A percentile compares a stretch with the other conserved stretches of the same genome.
Conservation (phyloP, 1,140 invertebrate genomes). For the Papilio polyxenes region DNA sequence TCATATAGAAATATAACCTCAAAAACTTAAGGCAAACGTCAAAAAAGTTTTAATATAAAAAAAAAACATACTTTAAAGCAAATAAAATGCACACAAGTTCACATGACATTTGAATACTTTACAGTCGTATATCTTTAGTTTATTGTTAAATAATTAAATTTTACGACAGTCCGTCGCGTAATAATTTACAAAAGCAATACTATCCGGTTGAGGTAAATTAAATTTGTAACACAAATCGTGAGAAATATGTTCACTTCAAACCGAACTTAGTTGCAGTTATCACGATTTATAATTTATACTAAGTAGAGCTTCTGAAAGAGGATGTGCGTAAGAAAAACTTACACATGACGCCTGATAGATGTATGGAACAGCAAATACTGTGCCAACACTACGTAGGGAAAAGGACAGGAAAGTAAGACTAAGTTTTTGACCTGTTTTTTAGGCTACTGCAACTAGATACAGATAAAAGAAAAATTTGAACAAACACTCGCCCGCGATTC, state of each 20-base stretch:
- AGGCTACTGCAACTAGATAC: too few relatives aligned
- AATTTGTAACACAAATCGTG: constrained; percentile 16
- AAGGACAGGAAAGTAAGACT: too few relatives aligned
- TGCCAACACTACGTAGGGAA: too few relatives aligned
- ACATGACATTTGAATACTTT: constrained; percentile 3
- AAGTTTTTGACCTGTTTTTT: too few relatives aligned
- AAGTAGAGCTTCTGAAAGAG: neutral
- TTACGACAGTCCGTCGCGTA: neutral
- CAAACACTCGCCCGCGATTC: too few relatives aligned
- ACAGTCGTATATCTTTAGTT: neutral
- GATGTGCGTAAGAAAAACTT: neutral
- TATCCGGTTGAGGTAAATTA: neutral
- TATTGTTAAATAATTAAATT: constrained; percentile 25
- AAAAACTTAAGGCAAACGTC: neutral
- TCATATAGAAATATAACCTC: too few relatives aligned
- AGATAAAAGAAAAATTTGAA: too few relatives aligned
- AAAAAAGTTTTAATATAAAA: neutral
- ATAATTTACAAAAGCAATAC: constrained; percentile 1
- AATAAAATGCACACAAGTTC: neutral
- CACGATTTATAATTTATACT: constrained; percentile 12
- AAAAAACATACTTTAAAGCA: neutral
- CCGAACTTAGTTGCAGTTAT: neutral
- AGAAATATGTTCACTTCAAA: neutral
- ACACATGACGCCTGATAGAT: neutral
- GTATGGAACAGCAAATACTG: neutral